Percentiles rank a stretch among this genome's conserved stretches.
phyloP scores from a whole-genome alignment of 2,797 vertebrate genomes.

The Acomys russatus region DNA sequence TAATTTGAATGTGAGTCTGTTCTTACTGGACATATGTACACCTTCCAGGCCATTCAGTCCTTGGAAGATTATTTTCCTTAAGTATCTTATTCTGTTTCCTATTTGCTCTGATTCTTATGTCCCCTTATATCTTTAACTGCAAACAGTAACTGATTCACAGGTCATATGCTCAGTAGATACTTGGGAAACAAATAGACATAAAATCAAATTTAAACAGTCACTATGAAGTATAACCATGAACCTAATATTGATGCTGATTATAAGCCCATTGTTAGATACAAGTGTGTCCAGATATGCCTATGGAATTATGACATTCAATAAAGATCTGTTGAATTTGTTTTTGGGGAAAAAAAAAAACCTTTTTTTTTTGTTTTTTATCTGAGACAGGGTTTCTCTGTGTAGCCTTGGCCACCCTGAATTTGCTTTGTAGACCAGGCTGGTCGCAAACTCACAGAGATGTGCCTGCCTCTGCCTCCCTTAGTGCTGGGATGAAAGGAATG shows the following conservation, averaged over 20 bases:
- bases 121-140: slow-evolving; percentile 12
- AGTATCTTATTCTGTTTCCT: slow-evolving; percentile 44
- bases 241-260: slow-evolving; percentile 25
- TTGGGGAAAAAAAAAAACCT: too few species aligned
- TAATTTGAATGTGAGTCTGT: slow-evolving; percentile 57
- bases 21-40: slow-evolving; percentile 12
- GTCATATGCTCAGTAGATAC: slow-evolving; percentile 2
- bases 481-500: too few species aligned
- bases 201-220: background rate
- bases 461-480: too few species aligned
- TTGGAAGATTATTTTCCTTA: slow-evolving; percentile 45
- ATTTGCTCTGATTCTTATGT: slow-evolving; percentile 42
- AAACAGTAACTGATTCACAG: slow-evolving; percentile 33
- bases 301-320: slow-evolving; percentile 50
- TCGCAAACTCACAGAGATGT: too few species aligned
- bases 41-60: slow-evolving; percentile 21
- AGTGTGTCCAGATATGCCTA: slow-evolving; percentile 30
- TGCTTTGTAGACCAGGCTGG: too few species aligned
- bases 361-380: too few species aligned
- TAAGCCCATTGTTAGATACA: slow-evolving; percentile 37
- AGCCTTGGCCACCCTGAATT: too few species aligned
- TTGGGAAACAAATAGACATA: slow-evolving; percentile 45
- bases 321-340: slow-evolving; percentile 62
- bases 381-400: too few species aligned
- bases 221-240: background rate